Percentiles rank a stretch among this genome's conserved stretches.
Conservation (phyloP, 2,113 vertebrate genomes). For the Camelus dromedarius region DNA sequence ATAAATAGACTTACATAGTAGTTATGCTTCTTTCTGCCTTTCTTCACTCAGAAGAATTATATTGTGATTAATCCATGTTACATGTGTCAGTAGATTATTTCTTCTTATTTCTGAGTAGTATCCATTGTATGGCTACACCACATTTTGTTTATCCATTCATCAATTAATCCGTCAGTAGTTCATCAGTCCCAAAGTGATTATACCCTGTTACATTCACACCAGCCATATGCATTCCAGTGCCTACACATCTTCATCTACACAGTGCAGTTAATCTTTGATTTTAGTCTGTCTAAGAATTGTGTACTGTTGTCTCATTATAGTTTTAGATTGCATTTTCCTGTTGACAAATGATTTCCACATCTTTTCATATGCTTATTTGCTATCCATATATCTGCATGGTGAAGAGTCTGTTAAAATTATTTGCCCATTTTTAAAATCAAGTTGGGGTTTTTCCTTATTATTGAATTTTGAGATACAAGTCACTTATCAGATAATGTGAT, state of each 20-base stretch:
- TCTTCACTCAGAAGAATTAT: background rate
- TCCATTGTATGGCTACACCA: background rate
- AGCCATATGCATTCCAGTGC: background rate
- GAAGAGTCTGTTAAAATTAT: slow-evolving; percentile 38
- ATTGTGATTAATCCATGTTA: background rate
- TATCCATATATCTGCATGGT: background rate
- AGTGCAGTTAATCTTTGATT: background rate
- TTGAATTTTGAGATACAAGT: background rate
- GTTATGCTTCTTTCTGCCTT: background rate
- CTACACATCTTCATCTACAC: background rate
- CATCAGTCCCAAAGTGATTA: background rate
- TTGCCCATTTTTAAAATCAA: background rate
- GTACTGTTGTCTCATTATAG: background rate
- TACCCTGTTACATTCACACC: background rate
- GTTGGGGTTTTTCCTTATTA: background rate
- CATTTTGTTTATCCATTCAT: background rate
- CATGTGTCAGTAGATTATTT: background rate
- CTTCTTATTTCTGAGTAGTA: slow-evolving; percentile 15
- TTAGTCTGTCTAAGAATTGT: background rate
- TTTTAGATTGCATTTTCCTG: slow-evolving; percentile 8
- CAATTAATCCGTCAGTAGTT: background rate
- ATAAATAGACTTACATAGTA: background rate
- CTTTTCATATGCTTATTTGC: background rate
- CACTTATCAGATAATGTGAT: background rate
- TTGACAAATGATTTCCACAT: background rate